Conservation (phyloP, 2,888 invertebrate species). For the Aromia moschata region DNA sequence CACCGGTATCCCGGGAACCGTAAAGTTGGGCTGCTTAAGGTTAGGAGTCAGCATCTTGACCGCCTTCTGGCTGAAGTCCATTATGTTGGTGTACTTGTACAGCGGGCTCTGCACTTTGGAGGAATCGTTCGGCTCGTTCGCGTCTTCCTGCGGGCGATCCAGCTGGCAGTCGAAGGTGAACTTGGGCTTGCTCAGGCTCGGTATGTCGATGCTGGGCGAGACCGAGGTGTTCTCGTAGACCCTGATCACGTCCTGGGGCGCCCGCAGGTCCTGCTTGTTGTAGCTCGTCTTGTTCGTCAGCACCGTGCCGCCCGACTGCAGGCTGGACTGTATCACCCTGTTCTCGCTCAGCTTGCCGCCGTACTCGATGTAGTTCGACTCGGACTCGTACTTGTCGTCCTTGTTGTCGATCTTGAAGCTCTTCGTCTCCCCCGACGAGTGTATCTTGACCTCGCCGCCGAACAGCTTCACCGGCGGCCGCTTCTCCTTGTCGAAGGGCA, state of each 20-base stretch:
- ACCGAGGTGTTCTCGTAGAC: slow-evolving; percentile 55
- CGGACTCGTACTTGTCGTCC: slow-evolving; percentile 48
- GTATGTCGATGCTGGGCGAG: slow-evolving; percentile 55
- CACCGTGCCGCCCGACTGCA: slow-evolving; percentile 85
- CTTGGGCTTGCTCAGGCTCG: slow-evolving; percentile 43
- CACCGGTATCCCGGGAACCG: slow-evolving; percentile 51
- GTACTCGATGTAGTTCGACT: slow-evolving; percentile 50
- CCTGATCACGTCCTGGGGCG: slow-evolving; percentile 54
- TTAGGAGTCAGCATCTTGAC: slow-evolving; percentile 61
- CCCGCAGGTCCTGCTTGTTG: slow-evolving; percentile 47
- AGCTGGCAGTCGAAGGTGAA: slow-evolving; percentile 39
- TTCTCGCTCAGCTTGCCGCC: slow-evolving; percentile 60
- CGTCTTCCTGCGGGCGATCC: neutral
- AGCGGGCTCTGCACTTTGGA: slow-evolving; percentile 34
- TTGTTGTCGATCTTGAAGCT: slow-evolving; percentile 61
- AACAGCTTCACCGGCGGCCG: slow-evolving; percentile 71
- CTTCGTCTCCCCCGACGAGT: slow-evolving; percentile 75
- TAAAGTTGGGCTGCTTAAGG: slow-evolving; percentile 57
- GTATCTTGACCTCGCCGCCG: slow-evolving; percentile 81
- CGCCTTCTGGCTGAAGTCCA: slow-evolving; percentile 63
- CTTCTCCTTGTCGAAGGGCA: slow-evolving; percentile 54
- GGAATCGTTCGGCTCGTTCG: neutral
- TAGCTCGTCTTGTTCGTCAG: slow-evolving; percentile 58
- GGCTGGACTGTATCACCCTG: slow-evolving; percentile 81
- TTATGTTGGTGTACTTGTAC: slow-evolving; percentile 56